Conservation (phyloP, 1,140 invertebrate species). For the Cyrtorhinus lividipennis region DNA sequence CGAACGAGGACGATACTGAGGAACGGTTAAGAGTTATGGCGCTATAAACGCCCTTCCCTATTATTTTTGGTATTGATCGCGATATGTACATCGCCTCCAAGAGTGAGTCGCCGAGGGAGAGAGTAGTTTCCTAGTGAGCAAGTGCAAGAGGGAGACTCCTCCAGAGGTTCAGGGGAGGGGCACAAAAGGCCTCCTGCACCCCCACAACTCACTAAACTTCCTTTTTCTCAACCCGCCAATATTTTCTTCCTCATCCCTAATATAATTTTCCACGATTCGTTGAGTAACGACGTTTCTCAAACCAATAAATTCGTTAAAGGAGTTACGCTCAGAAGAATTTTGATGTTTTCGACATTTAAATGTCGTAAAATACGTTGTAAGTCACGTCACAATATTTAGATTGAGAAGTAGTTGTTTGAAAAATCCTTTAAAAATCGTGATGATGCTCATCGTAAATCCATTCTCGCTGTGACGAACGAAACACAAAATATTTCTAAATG, state of each 20-base stretch:
- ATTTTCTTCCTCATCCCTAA: neutral
- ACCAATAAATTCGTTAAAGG: too few species aligned
- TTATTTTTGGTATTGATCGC: conserved; percentile 22
- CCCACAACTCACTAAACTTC: neutral
- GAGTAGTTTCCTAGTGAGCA: conserved; percentile 7
- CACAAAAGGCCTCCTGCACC: conserved; percentile 1
- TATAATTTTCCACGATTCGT: too few species aligned
- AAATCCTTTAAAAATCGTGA: too few species aligned
- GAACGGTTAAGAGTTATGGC: conserved; percentile 13
- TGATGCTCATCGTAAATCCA: too few species aligned
- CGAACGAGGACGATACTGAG: neutral
- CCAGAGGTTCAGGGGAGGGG: neutral
- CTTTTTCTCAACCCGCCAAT: conserved; percentile 3
- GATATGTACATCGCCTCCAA: conserved; percentile 18
- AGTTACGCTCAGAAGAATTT: too few species aligned
- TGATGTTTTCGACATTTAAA: too few species aligned
- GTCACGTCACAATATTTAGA: too few species aligned
- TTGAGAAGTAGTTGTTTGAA: too few species aligned
- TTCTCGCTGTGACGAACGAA: too few species aligned
- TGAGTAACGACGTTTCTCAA: too few species aligned
- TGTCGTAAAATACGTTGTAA: too few species aligned
- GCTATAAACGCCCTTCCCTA: conserved; percentile 16
- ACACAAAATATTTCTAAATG: too few species aligned
- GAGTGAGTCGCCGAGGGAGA: conserved; percentile 1
- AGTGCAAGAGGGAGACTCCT: neutral